Percentiles rank a stretch among this genome's conserved stretches.
Evolutionary conservation across 2,113 vertebrate genomes (phyloP).

Genomic region (Pontoporia blainvillei): DNA sequence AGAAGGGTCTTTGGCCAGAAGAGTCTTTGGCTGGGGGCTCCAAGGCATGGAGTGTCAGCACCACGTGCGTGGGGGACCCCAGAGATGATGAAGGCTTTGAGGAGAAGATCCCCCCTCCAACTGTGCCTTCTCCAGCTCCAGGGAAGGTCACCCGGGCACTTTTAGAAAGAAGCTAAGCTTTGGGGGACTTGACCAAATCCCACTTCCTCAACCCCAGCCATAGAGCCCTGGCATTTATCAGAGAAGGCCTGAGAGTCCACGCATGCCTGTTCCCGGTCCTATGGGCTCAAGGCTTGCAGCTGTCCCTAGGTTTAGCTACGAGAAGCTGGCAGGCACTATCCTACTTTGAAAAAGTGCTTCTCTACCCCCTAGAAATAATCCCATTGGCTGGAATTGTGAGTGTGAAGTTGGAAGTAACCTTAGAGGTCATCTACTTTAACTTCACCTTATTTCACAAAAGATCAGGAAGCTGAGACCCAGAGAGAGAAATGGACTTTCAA

Average conservation of each 20-base stretch:
- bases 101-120: background rate
- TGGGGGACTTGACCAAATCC: background rate
- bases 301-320: background rate
- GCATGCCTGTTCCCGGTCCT: background rate
- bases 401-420: background rate
- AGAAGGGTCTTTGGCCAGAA: background rate
- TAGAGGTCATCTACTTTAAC: background rate
- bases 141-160: background rate
- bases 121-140: background rate
- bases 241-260: background rate
- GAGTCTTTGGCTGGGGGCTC: background rate
- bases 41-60: too few relatives aligned
- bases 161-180: background rate
- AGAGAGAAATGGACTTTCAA: background rate
- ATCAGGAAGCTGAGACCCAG: background rate
- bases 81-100: background rate
- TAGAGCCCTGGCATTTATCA: background rate
- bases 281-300: background rate
- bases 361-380: background rate
- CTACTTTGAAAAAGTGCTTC: background rate
- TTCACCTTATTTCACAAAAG: background rate
- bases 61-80: rapidly evolving
- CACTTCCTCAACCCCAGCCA: background rate
- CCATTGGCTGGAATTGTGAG: background rate
- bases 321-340: background rate